Evolutionary conservation across 2,113 vertebrate genomes (phyloP).

Genomic region (Nycticebus coucang): DNA sequence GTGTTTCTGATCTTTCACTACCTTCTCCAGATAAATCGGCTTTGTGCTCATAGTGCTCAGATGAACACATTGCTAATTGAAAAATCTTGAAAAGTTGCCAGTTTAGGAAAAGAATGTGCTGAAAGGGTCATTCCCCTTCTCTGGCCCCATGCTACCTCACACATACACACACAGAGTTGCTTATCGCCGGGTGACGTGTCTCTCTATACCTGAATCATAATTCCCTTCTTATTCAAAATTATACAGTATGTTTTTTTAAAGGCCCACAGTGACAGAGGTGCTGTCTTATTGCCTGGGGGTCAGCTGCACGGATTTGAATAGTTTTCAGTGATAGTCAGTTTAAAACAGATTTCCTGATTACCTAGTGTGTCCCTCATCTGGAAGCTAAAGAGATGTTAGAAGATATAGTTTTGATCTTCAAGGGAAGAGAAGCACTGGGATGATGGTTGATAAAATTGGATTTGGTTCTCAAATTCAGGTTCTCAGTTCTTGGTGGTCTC

Average conservation of each 20-base stretch:
- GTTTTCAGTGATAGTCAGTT: not conserved
- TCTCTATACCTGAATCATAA: not conserved
- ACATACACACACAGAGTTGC: not conserved
- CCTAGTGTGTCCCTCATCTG: rapidly evolving
- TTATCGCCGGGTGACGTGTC: not conserved
- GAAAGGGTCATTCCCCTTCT: not conserved
- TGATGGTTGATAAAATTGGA: not conserved
- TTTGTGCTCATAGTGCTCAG: not conserved
- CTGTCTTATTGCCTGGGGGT: not conserved
- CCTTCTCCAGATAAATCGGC: not conserved
- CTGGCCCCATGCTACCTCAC: not conserved
- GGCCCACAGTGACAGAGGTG: not conserved
- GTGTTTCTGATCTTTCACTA: not conserved
- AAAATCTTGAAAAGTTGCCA: not conserved
- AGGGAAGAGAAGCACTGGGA: not conserved
- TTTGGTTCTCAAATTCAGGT: not conserved
- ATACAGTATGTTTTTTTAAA: not conserved
- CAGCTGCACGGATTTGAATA: not conserved
- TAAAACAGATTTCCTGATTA: not conserved
- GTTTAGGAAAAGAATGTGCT: not conserved
- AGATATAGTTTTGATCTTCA: not conserved
- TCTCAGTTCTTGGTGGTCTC: no score
- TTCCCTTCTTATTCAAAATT: not conserved
- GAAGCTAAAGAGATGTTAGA: not conserved
- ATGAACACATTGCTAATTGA: not conserved